Evolutionary conservation across 2,888 invertebrate genomes (phyloP).

Genomic region (Aphodius sticticus): DNA sequence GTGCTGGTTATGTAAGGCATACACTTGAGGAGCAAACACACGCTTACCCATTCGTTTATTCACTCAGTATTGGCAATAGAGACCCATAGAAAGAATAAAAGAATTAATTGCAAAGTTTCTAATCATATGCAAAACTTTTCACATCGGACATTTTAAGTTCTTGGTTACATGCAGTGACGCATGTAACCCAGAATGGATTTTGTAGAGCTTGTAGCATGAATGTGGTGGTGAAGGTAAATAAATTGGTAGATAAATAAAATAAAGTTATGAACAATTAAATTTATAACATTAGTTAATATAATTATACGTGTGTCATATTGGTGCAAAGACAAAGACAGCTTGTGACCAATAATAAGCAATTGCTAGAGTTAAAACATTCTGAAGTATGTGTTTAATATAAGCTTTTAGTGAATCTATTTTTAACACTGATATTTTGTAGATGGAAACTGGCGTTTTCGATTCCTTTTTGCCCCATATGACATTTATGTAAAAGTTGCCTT

Average conservation of each 20-base stretch:
- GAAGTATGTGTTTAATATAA: no score
- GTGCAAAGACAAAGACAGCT: background rate
- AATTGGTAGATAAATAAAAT: background rate
- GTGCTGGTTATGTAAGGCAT: constrained; percentile 7
- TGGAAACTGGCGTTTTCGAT: no score
- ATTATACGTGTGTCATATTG: background rate
- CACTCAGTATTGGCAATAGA: constrained; percentile 83
- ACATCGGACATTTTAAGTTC: background rate
- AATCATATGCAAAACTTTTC: constrained; percentile 17
- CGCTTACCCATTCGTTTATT: constrained; percentile 67
- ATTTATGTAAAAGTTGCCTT: no score
- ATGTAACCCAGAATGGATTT: background rate
- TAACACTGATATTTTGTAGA: no score
- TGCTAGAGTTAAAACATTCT: no score
- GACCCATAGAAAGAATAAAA: constrained; percentile 69
- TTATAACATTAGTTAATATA: no score
- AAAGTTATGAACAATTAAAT: background rate
- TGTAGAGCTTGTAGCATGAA: background rate
- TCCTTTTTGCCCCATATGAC: no score
- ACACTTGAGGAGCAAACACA: constrained; percentile 29
- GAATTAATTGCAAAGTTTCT: constrained; percentile 38
- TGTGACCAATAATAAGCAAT: background rate
- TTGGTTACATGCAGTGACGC: no score
- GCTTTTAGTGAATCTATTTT: no score
- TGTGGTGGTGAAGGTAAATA: background rate